Percentiles rank a stretch among this genome's conserved stretches.
Evolutionary conservation across 2,113 vertebrate genomes (phyloP).

Genomic region (Glaucomys volans): DNA sequence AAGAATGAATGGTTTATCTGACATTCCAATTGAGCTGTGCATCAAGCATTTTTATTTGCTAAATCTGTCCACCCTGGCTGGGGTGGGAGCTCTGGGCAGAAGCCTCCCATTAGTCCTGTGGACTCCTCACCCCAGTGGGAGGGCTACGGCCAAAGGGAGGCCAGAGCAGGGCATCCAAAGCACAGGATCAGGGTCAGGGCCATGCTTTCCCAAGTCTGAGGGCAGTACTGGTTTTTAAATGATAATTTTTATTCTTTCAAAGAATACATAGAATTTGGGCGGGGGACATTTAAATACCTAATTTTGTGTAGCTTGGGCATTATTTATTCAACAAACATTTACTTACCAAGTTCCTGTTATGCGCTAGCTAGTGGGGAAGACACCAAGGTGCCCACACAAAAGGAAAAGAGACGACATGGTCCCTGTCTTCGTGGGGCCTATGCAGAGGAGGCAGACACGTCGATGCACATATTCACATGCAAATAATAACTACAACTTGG

Average conservation of each 20-base stretch:
- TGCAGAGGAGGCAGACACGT: not conserved
- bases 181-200: not conserved
- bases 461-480: not conserved
- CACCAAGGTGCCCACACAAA: not conserved
- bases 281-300: constrained; percentile 29
- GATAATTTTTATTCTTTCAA: not conserved
- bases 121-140: not conserved
- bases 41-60: not conserved
- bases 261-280: not conserved
- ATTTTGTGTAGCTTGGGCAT: constrained; percentile 10
- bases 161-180: not conserved
- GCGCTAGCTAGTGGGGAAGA: not conserved
- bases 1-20: not conserved
- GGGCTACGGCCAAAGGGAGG: too few relatives aligned
- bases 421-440: not conserved
- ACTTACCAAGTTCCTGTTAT: not conserved
- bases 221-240: not conserved
- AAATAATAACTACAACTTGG: not conserved
- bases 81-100: not conserved
- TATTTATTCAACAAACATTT: constrained; percentile 44
- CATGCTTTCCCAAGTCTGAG: not conserved
- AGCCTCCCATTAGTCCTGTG: not conserved
- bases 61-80: not conserved
- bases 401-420: not conserved
- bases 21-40: constrained; percentile 20